Conservation (phyloP, 2,888 invertebrate genomes). For the Liodrosophila aerea region DNA sequence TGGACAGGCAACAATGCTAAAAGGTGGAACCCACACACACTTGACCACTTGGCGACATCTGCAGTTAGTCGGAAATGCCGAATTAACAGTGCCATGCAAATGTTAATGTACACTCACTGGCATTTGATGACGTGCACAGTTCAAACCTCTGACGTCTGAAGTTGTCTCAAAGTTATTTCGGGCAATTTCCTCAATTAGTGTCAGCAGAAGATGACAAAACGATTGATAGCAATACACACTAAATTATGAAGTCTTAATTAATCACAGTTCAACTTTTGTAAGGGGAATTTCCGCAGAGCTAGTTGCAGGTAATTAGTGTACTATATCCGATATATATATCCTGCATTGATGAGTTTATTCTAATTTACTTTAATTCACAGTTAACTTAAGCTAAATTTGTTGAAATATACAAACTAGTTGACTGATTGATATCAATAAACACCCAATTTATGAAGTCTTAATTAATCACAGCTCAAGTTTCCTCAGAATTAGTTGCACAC, state of each 20-base stretch:
- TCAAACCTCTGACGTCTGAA: conserved; percentile 25
- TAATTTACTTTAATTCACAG: not conserved
- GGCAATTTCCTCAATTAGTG: conserved; percentile 22
- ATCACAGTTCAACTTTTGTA: no score
- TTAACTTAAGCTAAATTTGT: not conserved
- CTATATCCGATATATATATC: no score
- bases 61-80: conserved; percentile 22
- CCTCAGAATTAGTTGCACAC: no score
- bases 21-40: no score
- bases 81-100: conserved; percentile 41
- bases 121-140: conserved; percentile 30
- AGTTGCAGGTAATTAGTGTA: no score
- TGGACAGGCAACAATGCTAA: no score
- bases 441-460: no score
- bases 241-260: no score
- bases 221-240: conserved; percentile 14
- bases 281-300: no score
- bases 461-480: no score
- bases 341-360: not conserved
- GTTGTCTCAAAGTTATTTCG: conserved; percentile 6
- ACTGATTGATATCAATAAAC: conserved; percentile 13
- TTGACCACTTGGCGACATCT: conserved; percentile 32
- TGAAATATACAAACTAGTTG: not conserved
- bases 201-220: not conserved
- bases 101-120: conserved; percentile 15